Evolutionary conservation across 2,797 vertebrate genomes (phyloP).

Genomic region (Cetoscarus ocellatus): DNA sequence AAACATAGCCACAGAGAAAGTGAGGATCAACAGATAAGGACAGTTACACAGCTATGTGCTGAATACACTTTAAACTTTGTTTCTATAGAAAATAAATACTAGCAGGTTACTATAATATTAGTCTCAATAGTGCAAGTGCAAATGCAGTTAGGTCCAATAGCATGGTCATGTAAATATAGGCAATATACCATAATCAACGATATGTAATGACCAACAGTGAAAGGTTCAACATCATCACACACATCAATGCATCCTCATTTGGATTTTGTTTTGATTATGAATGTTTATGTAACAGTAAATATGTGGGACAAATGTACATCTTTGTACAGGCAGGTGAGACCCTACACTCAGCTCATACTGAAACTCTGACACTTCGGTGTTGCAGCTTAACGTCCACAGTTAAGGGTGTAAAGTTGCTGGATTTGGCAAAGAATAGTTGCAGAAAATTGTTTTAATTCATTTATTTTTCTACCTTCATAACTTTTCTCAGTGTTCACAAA

Average conservation of each 20-base stretch:
- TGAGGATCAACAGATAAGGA: slow-evolving; percentile 40
- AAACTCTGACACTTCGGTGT: slow-evolving; percentile 15
- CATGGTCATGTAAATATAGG: slow-evolving; percentile 65
- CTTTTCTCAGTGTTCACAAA: slow-evolving; percentile 9
- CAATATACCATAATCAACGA: slow-evolving; percentile 52
- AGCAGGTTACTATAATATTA: slow-evolving; percentile 60
- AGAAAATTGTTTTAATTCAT: neutral
- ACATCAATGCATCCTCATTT: slow-evolving; percentile 59
- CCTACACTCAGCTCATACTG: neutral
- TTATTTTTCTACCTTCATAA: neutral
- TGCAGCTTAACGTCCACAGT: slow-evolving; percentile 1
- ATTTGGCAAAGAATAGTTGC: slow-evolving; percentile 38
- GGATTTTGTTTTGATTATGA: slow-evolving; percentile 62
- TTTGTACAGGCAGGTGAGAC: slow-evolving; percentile 56
- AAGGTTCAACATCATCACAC: slow-evolving; percentile 47
- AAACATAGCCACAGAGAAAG: slow-evolving; percentile 76
- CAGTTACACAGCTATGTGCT: slow-evolving; percentile 54
- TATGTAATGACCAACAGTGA: slow-evolving; percentile 55
- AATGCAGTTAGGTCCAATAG: slow-evolving; percentile 80
- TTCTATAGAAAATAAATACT: slow-evolving; percentile 70
- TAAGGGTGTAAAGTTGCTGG: slow-evolving; percentile 30
- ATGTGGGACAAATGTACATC: slow-evolving; percentile 57
- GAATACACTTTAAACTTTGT: slow-evolving; percentile 50
- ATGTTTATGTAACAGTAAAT: slow-evolving; percentile 36
- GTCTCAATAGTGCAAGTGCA: slow-evolving; percentile 78